Evolutionary conservation across 2,797 vertebrate genomes (phyloP), one percentile per base, ranked within the genome.

Genomic region (Eptatretus atami): DNA sequence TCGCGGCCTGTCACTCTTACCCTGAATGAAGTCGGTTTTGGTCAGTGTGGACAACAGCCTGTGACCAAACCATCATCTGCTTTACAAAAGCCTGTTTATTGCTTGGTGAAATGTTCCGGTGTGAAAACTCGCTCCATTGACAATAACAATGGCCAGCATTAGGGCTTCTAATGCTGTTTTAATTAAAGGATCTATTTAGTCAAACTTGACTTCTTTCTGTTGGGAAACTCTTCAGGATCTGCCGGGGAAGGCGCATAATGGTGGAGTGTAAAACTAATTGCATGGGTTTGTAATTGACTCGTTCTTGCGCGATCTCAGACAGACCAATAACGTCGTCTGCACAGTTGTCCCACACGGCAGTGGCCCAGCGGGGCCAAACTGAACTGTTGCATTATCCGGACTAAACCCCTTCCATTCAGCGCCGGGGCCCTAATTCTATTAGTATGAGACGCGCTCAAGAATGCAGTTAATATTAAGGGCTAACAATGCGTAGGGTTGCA

Each of bases 131-230:
- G 15, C 57, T 25, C 57, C 57, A n/a, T 61, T 25, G 24, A 61
- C 15, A 61, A n/a, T 61, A 61, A 61, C 57, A 61, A 61, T 61
- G 57, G 57, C 10, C 24, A 12, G 57, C 57, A n/a, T 61, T 61
- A 61, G 57, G 12, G 57, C 15, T 61, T 25, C 57, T 61, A 61
- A 61, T 61, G 57, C 57, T 61, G 57, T 61, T 61, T 61, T 61
- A 61, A 61, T 61, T 61, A 61, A 61, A 61, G 31, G 57, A 61
- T 61, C 57, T 61, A 61, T 61, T 61, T 61, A 61, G 57, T 25
- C 57, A 61, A 61, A 61, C 57, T 61, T 61, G 57, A 61, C 57
- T 61, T 61, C 57, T 61, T 61, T 61, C 57, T 61, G 57, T 61
- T n/a, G 57, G 57, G 57, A 61, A 61, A 61, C 57, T 61, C 57